Evolutionary conservation across 2,797 vertebrate species (phyloP).

Genomic region (Neosilurus mollespiculum): DNA sequence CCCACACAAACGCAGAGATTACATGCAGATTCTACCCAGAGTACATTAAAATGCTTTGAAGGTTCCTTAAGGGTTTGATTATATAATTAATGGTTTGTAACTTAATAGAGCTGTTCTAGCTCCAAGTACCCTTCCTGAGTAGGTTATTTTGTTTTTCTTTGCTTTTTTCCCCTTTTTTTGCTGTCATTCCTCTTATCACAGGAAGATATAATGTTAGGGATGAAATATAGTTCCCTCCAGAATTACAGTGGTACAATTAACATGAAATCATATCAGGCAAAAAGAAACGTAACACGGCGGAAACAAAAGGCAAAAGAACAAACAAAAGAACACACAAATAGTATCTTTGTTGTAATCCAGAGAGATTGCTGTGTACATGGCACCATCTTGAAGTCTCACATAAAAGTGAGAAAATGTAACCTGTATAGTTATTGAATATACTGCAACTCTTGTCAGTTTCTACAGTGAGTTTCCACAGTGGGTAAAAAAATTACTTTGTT

Average conservation of each 20-base stretch:
- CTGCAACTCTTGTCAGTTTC: neutral
- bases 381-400: neutral
- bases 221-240: neutral
- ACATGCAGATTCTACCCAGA: neutral
- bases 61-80: neutral
- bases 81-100: neutral
- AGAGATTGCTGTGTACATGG: neutral
- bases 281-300: neutral
- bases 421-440: neutral
- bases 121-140: neutral
- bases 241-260: neutral
- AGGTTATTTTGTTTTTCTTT: no score
- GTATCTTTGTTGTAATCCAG: neutral
- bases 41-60: neutral
- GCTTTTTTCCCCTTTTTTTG: neutral
- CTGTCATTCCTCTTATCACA: neutral
- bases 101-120: neutral
- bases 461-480: neutral
- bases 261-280: neutral
- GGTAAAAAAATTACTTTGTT: neutral
- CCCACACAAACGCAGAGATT: no score
- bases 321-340: neutral
- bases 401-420: neutral
- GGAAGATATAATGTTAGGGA: neutral
- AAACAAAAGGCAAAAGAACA: neutral